Evolutionary conservation across 2,888 invertebrate species (phyloP).

Genomic region (Hirtodrosophila alboralis): DNA sequence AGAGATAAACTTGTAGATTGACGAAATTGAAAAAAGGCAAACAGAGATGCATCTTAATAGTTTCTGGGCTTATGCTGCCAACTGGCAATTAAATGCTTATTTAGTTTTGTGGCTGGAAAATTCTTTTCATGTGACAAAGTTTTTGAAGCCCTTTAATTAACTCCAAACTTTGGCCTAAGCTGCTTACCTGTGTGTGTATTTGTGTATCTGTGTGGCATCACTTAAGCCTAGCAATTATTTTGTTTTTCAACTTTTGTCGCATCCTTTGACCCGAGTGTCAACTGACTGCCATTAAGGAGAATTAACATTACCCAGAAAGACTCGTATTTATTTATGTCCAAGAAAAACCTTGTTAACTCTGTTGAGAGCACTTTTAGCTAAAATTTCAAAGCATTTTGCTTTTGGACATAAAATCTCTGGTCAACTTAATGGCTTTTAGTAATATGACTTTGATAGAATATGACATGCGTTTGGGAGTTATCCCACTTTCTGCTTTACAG

Average conservation of each 20-base stretch:
- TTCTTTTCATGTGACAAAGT: slow-evolving; percentile 2
- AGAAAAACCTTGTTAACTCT: too few relatives aligned
- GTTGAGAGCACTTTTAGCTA: slow-evolving; percentile 26
- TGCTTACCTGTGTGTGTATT: not conserved
- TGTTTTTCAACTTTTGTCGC: slow-evolving; percentile 7
- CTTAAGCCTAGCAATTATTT: slow-evolving; percentile 48
- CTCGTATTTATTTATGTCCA: too few relatives aligned
- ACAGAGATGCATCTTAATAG: slow-evolving; percentile 10
- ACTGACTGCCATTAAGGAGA: slow-evolving; percentile 9
- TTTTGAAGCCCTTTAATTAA: slow-evolving; percentile 37
- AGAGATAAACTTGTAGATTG: slow-evolving; percentile 34
- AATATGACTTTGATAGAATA: not conserved
- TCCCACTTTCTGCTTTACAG: slow-evolving; percentile 56
- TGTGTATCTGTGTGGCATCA: slow-evolving; percentile 3
- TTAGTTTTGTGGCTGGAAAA: not conserved
- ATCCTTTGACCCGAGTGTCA: slow-evolving; percentile 13
- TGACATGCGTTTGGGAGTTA: slow-evolving; percentile 30
- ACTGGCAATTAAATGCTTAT: slow-evolving; percentile 40
- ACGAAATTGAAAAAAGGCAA: slow-evolving; percentile 4
- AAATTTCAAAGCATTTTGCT: slow-evolving; percentile 7
- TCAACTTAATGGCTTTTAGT: slow-evolving; percentile 29
- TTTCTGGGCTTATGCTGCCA: slow-evolving; percentile 2
- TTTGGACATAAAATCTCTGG: slow-evolving; percentile 7
- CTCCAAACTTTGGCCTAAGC: slow-evolving; percentile 23
- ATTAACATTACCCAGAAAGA: slow-evolving; percentile 8